These are phyloP conservation scores for Nannobrachium achirus DNA, from an alignment of 2,113 vertebrate genomes.

Conservation along the genomic window DNA sequence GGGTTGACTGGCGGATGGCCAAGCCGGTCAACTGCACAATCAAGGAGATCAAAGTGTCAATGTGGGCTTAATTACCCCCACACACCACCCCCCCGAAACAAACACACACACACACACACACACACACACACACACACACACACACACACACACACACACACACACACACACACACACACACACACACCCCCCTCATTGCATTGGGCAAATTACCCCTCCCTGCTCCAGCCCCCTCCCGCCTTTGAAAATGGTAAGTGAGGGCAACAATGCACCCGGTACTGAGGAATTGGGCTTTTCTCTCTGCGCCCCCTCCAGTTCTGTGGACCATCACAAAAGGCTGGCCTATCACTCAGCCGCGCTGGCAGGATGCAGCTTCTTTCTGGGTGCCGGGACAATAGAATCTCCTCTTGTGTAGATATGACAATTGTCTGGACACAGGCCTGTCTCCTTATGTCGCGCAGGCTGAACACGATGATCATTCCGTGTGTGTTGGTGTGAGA, in stretches of 20 bases:
- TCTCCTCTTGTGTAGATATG: constrained; percentile 63
- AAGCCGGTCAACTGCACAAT: constrained; percentile 81
- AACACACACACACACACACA: neutral
- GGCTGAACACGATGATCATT: constrained; percentile 41
- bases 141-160: neutral
- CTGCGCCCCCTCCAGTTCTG: constrained; percentile 19
- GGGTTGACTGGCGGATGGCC: constrained; percentile 66
- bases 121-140: neutral
- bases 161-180: neutral
- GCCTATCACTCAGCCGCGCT: constrained; percentile 68
- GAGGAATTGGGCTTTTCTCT: constrained; percentile 61
- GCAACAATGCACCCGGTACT: constrained; percentile 72
- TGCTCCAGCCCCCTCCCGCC: constrained; percentile 41
- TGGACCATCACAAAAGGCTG: constrained; percentile 55
- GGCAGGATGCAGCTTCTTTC: constrained; percentile 67
- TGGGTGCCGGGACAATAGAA: constrained; percentile 53
- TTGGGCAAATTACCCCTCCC: constrained; percentile 70
- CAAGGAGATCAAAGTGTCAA: constrained; percentile 81
- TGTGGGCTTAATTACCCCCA: constrained; percentile 77
- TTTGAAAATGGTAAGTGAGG: constrained; percentile 74
- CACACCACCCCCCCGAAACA: neutral
- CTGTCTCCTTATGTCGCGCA: constrained; percentile 50
- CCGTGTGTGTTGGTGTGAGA: neutral
- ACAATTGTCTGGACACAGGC: constrained; percentile 57
- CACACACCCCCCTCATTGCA: constrained; percentile 29